These are phyloP conservation scores for Centropristis striata DNA, from an alignment of 2,113 vertebrate species.

Conservation along the genomic window DNA sequence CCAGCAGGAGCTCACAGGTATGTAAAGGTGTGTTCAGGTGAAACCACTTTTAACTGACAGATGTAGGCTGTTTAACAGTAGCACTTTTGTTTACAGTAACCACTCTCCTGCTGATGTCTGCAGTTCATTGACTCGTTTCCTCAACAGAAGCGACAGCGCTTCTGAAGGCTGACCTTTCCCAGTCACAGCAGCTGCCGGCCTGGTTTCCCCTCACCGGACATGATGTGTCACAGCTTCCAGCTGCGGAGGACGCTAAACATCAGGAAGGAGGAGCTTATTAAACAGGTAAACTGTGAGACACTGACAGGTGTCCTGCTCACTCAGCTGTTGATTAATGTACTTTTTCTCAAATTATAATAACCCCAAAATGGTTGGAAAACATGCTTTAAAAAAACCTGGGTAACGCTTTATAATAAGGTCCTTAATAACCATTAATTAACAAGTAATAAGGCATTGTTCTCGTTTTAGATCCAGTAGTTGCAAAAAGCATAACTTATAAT, in stretches of 20 bases:
- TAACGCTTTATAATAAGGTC: too few species aligned
- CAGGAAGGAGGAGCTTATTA: neutral
- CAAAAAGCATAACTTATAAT: too few species aligned
- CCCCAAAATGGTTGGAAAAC: too few species aligned
- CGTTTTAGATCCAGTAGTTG: too few species aligned
- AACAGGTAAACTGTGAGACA: neutral
- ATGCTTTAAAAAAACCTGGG: too few species aligned
- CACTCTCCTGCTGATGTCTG: slow-evolving; percentile 25
- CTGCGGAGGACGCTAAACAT: neutral
- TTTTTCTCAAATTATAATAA: too few species aligned
- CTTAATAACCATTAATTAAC: too few species aligned
- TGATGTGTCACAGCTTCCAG: neutral
- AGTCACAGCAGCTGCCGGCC: neutral
- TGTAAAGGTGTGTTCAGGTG: neutral
- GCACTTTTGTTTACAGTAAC: slow-evolving; percentile 37
- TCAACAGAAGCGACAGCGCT: neutral
- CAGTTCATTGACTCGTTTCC: neutral
- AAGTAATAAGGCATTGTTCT: too few species aligned
- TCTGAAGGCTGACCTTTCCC: slow-evolving; percentile 13
- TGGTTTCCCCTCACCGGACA: neutral
- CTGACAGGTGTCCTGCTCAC: too few species aligned
- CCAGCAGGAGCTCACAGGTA: neutral
- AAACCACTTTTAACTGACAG: neutral
- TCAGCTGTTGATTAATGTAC: too few species aligned
- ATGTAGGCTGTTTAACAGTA: neutral